These are phyloP conservation scores for Sturnira hondurensis DNA, from an alignment of 2,113 vertebrate genomes.

Conservation along the genomic window DNA sequence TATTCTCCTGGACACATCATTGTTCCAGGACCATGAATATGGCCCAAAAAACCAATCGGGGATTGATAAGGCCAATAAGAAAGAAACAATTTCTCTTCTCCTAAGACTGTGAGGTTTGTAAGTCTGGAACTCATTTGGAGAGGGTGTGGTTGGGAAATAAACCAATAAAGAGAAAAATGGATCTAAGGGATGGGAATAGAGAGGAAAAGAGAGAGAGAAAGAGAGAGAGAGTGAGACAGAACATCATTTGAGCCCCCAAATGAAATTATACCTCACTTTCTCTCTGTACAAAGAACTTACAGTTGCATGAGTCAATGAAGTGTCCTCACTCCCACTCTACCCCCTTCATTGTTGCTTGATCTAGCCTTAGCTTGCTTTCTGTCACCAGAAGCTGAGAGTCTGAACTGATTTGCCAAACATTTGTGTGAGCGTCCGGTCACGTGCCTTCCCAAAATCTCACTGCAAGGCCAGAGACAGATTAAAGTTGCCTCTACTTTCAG, in stretches of 20 bases:
- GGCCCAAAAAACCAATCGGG: not conserved
- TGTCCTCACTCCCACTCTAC: not conserved
- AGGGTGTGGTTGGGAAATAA: not conserved
- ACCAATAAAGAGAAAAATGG: not conserved
- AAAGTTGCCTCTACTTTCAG: slow-evolving; percentile 51
- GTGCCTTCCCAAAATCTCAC: not conserved
- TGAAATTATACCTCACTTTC: not conserved
- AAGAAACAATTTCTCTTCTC: not conserved
- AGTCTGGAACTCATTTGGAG: not conserved
- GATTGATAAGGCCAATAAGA: not conserved
- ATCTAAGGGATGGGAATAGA: not conserved
- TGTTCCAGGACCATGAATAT: not conserved
- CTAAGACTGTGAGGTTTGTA: not conserved
- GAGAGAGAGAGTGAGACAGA: not conserved
- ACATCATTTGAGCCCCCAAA: not conserved
- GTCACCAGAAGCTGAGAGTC: not conserved
- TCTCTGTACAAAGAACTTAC: not conserved
- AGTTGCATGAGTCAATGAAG: not conserved
- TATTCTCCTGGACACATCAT: not conserved
- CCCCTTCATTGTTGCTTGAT: not conserved
- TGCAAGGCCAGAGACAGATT: slow-evolving; percentile 37
- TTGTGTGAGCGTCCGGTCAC: slow-evolving; percentile 9
- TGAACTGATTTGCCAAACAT: not conserved
- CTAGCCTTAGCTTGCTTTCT: not conserved
- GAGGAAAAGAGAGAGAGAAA: not conserved